Base-by-base conservation (phyloP, 2,113 vertebrate species). In the Opisthocomus hoazin region DNA sequence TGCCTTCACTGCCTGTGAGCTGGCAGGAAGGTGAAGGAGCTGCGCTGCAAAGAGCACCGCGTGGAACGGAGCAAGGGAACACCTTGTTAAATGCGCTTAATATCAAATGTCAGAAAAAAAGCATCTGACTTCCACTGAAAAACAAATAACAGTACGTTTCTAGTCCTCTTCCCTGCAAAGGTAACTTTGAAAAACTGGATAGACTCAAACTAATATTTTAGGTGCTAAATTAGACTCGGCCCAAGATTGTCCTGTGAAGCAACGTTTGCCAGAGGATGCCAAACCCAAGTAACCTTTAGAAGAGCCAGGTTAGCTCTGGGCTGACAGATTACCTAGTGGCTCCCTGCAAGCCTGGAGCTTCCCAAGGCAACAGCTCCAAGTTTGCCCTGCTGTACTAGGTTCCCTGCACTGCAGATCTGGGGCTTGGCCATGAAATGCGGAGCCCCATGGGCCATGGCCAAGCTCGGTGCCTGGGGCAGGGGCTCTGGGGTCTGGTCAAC, bases 381-480 rank as follows among this genome's bases (percentile, higher is more conserved):
- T 71, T 48, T 58, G 5, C 63, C 5, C 11, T n/a, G 36, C 24
- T 5, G 2, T 41, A 82, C 12, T 6, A 36, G 5, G 12, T 5
- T 14, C 7, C 30, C 39, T 37, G 16, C 4, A 1, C 8, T 56
- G 11, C 0, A 0, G n/a, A 3, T 39, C 50, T 34, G 37, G 45
- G n/a, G 22, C 30, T 71, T 53, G 37, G 57, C 51, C 64, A 20
- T 5, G 29, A 58, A 83, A 71, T 58, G 10, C 6, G 12, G 36
- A 80, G 24, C 3, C 5, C 30, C 6, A 2, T 10, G 17, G 39
- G 32, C 60, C 41, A 54, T 2, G 11, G 41, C 19, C 8, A 15
- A 65, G 7, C 7, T 65, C 24, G 43, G 43, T 56, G 48, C 34
- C 20, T n/a, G 50, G 30, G 27, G 2, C 61, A 50, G 39, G 11